Evolutionary conservation across 2,113 vertebrate species (phyloP), one percentile per base, ranked within the genome.

Genomic region (Sylvietta virens): DNA sequence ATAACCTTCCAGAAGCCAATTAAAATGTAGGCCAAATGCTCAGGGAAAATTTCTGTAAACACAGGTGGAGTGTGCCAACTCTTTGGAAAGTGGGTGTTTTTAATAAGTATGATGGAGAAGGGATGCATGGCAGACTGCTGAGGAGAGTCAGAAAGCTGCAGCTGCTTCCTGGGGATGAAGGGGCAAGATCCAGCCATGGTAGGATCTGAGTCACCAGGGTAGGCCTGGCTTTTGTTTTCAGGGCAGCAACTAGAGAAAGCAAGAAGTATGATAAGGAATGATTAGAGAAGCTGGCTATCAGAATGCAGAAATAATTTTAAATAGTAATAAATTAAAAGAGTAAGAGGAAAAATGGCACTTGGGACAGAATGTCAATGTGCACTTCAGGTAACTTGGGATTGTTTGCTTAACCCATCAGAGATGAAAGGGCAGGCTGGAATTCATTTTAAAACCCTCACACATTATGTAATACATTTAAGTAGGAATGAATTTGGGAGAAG

Each of bases 1-100:
- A 20, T 40, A 85, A 47, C 70, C 67, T 70, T 64, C 79, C 64
- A 76, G 80, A 95, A 96, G 86, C 86, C 93, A 94, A 79, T 84
- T 94, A 96, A 94, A 94, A 81, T 7, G 12, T 69, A 91, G 82
- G 90, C 95, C 94, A 97, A 96, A 94, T 89, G 80, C 86, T 93
- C 90, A 37, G 56, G 58, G 83, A 89, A 95, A 86, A 90, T 90
- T 86, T 86, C 90, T 86, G 76, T 93, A 96, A 96, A 96, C 79
- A 94, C 47, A 93, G 85, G 48, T 88, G 47, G 13, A 88, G 47
- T 11, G 51, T 83, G 90, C 88, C 94, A 97, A 1, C 28, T 58
- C 80, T 47, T 58, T 39, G 39, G 67, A 51, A 88, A 93, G 74
- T 48, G 79, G 33, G 45, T 90, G 93, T 82, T 94, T 95, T 90